Evolutionary conservation across 2,113 vertebrate species (phyloP), one percentile per base, ranked within the genome.

Genomic region (Stigmatopora nigra): DNA sequence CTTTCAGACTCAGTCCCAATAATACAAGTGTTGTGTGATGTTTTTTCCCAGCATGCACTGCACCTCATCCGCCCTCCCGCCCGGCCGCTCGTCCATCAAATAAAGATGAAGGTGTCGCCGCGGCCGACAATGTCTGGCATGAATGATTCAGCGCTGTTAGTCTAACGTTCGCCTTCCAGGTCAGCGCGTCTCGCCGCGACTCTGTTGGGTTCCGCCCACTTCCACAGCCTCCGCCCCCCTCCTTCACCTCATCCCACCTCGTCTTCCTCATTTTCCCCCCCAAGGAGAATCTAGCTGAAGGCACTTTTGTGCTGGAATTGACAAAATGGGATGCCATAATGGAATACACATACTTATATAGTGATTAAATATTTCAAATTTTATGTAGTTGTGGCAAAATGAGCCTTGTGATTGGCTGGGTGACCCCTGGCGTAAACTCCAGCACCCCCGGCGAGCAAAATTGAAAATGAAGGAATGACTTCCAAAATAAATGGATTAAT

Each of bases 141-240:
- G 75, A 87, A 88, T 88, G 79, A 85, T 88, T 87, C 79, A 88
- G 63, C 77, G 80, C 73, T 76, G 82, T 87, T 88, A 86, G 85
- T 87, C 80, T 85, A 85, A 84, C 77, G 76, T 80, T 70, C 76
- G 72, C 71, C 73, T 86, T 88, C 82, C 84, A 84, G 81, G 87
- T 85, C 82, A 84, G 67, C 77, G 79, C 72, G 49, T 78, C 77
- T 72, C 68, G 20, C n/a, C 22, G n/a, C 11, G 58, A 0, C n/a
- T 41, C 57, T 12, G 57, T 35, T 38, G 11, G 57, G 57, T 38
- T 41, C 57, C 58, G 38, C 58, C 58, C 36, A 59, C 35, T 19
- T 59, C 56, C 11, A 53, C 15, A 31, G 10, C 16, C 38, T 53
- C 64, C 46, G 56, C 82, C 67, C n/a, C 47, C 68, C 69, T 22